Base-by-base conservation (phyloP, 2,797 vertebrate genomes). In the Typhlichthys subterraneus region DNA sequence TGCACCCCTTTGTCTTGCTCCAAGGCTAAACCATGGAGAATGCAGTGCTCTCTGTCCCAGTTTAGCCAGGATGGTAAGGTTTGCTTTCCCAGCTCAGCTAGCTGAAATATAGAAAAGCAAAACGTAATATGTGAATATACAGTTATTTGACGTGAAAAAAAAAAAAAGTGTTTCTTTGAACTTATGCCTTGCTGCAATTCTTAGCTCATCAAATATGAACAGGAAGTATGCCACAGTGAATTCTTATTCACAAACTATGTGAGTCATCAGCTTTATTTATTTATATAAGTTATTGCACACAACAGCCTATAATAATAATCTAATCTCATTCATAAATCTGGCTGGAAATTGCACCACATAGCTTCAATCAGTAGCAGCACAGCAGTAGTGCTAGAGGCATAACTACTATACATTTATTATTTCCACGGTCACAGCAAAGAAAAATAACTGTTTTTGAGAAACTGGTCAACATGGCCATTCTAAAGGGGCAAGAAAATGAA, bases 1-100 rank as follows among this genome's bases (percentile, higher is more conserved):
- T 96, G 94, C 60, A 96, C 92, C 0, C 96, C 96, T 87, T 95
- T 97, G 87, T 98, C 95, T 0, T 92, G 93, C 72, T 97, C 95
- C 47, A 98, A 92, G 29, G 96, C 96, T 69, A 98, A 89, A 52
- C 96, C 96, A 88, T 91, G 93, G 55, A 98, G 77, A 60, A 86
- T 85, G 73, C 91, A 92, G 75, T 81, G 91, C 64, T 92, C 89
- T 0, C 63, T 61, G 6, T 97, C 94, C 95, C 95, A 97, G 69
- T 94, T 93, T 53, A 98, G 85, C 96, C 96, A 98, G 31, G 94
- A 87, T 7, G 96, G 96, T 76, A 97, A 86, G 53, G 84, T 88
- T 48, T 95, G 91, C 87, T 95, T 97, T 73, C 96, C 96, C 60
- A 93, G 92, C 19, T 96, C 94, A 0, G 92, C 94, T 38, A 97